Evolutionary conservation across 2,888 invertebrate genomes (phyloP).

Genomic region (Catocala fraxini): DNA sequence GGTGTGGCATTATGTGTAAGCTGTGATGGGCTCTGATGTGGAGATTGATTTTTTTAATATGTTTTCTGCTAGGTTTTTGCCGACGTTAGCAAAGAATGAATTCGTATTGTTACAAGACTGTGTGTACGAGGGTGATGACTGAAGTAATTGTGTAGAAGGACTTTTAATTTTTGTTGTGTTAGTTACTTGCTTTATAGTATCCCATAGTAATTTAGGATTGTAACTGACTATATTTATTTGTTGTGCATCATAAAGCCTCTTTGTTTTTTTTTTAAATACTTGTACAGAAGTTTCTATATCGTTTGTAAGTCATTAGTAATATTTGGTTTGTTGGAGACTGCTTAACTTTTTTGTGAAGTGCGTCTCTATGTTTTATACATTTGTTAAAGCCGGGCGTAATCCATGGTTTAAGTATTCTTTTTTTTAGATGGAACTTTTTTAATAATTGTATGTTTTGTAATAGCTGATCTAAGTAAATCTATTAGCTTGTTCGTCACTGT

Average conservation of each 20-base stretch:
- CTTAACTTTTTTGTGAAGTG: conserved; percentile 6
- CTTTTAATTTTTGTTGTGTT: conserved; percentile 2
- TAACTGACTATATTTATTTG: not conserved
- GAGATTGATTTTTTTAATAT: not conserved
- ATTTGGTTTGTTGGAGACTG: conserved; percentile 1
- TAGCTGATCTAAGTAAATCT: not conserved
- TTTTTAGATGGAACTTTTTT: conserved; percentile 4
- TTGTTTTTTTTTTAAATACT: not conserved
- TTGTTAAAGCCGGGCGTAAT: not conserved
- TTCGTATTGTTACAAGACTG: not conserved
- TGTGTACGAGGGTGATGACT: not conserved
- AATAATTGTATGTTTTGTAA: not conserved
- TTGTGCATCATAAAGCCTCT: conserved; percentile 1
- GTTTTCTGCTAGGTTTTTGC: not conserved
- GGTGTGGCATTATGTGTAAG: not conserved
- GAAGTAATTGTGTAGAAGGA: not conserved
- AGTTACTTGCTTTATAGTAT: conserved; percentile 6
- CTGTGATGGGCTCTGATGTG: not conserved
- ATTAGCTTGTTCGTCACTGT: not conserved
- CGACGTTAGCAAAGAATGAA: not conserved
- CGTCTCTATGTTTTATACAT: conserved; percentile 8
- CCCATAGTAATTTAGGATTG: conserved; percentile 7
- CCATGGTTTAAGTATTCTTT: conserved; percentile 7
- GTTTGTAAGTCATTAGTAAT: not conserved
- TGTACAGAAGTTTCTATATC: no score